Percentiles rank a stretch among this genome's conserved stretches.
phyloP scores from a whole-genome alignment of 2,113 vertebrate species.

The Odocoileus virginianus region DNA sequence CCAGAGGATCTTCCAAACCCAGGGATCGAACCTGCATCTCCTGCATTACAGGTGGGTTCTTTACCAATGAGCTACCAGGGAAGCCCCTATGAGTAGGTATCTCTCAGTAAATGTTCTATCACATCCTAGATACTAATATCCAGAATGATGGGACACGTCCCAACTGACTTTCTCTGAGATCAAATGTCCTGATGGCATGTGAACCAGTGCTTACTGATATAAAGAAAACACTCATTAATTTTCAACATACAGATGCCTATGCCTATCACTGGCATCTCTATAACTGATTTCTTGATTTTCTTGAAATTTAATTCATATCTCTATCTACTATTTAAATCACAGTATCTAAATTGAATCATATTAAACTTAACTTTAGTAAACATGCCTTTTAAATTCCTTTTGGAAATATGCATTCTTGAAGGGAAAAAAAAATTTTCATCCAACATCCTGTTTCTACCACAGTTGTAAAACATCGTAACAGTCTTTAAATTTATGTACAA shows the following conservation, averaged over 20 bases:
- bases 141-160: neutral
- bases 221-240: neutral
- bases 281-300: constrained; percentile 29
- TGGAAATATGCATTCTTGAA: neutral
- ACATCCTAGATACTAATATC: neutral
- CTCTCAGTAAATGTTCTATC: neutral
- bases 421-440: neutral
- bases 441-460: neutral
- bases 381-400: neutral
- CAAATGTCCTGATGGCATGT: neutral
- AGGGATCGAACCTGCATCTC: neutral
- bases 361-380: constrained; percentile 4
- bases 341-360: neutral
- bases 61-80: neutral
- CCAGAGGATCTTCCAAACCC: neutral
- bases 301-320: constrained; percentile 12
- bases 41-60: neutral
- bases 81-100: neutral
- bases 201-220: neutral
- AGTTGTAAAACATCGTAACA: neutral
- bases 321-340: neutral
- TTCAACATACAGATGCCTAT: neutral
- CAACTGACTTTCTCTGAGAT: neutral
- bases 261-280: neutral
- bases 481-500: neutral